Percentiles rank a stretch among this genome's conserved stretches.
phyloP scores from a whole-genome alignment of 1,140 invertebrate genomes.

The Apis laboriosa region DNA sequence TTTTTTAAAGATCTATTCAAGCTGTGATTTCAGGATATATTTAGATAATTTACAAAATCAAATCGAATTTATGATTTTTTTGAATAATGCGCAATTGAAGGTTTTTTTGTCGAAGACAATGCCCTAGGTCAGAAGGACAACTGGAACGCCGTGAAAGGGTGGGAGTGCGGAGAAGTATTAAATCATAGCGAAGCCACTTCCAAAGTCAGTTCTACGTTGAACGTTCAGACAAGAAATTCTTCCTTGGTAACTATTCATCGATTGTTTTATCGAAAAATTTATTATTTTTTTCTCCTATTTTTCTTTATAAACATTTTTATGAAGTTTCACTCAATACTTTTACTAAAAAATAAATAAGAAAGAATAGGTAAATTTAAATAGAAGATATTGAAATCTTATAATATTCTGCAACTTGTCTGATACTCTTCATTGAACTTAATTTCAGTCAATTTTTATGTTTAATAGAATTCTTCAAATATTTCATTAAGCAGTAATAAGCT shows the following conservation, averaged over 20 bases:
- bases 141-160: conserved; percentile 68
- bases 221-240: conserved; percentile 58
- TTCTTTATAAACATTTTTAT: background rate
- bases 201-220: conserved; percentile 76
- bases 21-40: background rate
- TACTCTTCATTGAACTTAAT: background rate
- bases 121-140: conserved; percentile 63
- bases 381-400: background rate
- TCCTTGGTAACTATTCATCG: background rate
- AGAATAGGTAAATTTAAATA: conserved; percentile 25
- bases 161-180: conserved; percentile 74
- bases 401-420: too few relatives aligned
- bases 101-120: conserved; percentile 55
- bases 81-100: conserved; percentile 48
- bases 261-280: conserved; percentile 18
- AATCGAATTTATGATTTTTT: conserved; percentile 4
- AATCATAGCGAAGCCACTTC: conserved; percentile 75
- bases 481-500: background rate
- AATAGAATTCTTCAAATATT: conserved; percentile 23
- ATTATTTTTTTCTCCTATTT: background rate
- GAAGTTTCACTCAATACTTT: background rate
- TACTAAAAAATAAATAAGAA: background rate
- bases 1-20: background rate
- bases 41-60: background rate
- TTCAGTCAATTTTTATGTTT: background rate